Percentiles rank a stretch among this genome's conserved stretches.
Conservation (phyloP, 2,113 vertebrate genomes). For the Oxyura jamaicensis region DNA sequence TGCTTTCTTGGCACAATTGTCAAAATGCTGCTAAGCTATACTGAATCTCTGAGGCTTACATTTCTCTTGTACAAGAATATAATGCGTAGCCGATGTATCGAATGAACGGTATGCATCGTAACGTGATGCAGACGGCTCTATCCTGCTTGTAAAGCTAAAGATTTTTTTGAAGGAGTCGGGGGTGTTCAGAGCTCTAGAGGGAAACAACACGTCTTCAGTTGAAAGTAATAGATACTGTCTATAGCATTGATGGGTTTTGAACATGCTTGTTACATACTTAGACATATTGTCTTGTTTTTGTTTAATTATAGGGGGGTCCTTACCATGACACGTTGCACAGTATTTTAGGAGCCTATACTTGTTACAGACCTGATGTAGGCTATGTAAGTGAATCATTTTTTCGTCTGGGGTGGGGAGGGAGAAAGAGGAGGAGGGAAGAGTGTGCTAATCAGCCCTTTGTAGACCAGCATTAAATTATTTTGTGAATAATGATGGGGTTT, state of each 20-base stretch:
- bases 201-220: not conserved
- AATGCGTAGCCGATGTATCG: not conserved
- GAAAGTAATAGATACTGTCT: not conserved
- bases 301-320: conserved; percentile 85
- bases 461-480: not conserved
- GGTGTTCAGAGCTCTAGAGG: not conserved
- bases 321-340: conserved; percentile 92
- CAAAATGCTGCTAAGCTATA: not conserved
- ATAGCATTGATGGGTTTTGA: not conserved
- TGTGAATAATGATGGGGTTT: not conserved
- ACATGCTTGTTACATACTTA: not conserved
- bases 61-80: not conserved
- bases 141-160: not conserved
- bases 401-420: not conserved
- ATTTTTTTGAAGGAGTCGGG: not conserved
- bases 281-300: not conserved
- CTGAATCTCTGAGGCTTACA: not conserved
- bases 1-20: not conserved
- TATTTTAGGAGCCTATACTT: conserved; percentile 93
- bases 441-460: not conserved
- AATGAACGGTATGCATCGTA: not conserved
- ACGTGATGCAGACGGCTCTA: not conserved
- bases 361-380: conserved; percentile 94
- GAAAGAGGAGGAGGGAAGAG: not conserved
- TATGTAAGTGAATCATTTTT: conserved; percentile 84